These are phyloP conservation scores for Phorcus lineatus DNA, from an alignment of 2,888 invertebrate genomes.

Conservation along the genomic window DNA sequence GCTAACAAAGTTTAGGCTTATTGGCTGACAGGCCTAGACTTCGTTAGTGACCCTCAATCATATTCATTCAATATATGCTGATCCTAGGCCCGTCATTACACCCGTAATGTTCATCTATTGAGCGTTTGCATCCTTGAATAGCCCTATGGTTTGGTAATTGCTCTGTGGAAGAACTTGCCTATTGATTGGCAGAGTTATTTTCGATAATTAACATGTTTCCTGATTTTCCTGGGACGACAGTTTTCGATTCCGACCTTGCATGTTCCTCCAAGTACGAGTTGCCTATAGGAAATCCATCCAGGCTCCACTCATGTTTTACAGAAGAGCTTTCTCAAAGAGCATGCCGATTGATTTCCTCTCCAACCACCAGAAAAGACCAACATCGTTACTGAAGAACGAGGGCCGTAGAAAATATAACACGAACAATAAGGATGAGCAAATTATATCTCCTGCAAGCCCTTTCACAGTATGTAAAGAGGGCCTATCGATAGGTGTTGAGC, in stretches of 20 bases:
- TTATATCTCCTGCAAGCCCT: not conserved
- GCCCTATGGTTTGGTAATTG: conserved; percentile 15
- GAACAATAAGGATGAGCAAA: not conserved
- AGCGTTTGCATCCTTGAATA: conserved; percentile 1
- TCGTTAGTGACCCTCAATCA: conserved; percentile 10
- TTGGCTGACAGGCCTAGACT: not conserved
- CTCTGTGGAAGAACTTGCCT: conserved; percentile 10
- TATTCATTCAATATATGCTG: conserved; percentile 11
- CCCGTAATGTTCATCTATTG: conserved; percentile 1
- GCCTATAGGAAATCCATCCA: conserved; percentile 1
- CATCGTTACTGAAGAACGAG: not conserved
- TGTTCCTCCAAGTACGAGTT: not conserved
- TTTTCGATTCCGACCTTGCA: not conserved
- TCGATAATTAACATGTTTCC: conserved; percentile 15
- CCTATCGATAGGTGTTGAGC: not conserved
- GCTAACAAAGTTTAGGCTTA: too few species aligned
- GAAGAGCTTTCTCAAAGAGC: conserved; percentile 5
- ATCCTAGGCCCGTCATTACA: not conserved
- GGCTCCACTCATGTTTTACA: not conserved
- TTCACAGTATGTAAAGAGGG: not conserved
- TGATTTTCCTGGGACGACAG: conserved; percentile 7
- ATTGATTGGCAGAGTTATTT: conserved; percentile 5
- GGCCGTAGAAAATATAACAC: not conserved
- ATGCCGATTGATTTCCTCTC: not conserved
- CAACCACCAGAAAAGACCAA: not conserved